Conservation (phyloP, 2,888 invertebrate species). For the Mythimna albipuncta region DNA sequence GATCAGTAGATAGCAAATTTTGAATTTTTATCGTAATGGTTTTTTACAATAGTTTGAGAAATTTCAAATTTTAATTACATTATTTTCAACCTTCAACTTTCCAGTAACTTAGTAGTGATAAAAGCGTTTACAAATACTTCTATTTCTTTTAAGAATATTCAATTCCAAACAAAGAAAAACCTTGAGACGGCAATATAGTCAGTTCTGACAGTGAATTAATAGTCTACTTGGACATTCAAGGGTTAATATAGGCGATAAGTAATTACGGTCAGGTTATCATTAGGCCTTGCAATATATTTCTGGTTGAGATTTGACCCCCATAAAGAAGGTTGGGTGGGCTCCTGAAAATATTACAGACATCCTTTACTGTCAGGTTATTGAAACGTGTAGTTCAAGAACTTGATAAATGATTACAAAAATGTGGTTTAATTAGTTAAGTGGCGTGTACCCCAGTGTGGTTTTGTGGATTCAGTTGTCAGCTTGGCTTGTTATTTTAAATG, state of each 20-base stretch:
- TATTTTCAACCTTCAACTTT: slow-evolving; percentile 1
- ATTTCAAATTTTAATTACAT: no score
- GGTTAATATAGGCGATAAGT: slow-evolving; percentile 73
- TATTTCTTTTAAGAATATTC: slow-evolving; percentile 15
- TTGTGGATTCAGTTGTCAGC: slow-evolving; percentile 18
- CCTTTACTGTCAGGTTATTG: slow-evolving; percentile 45
- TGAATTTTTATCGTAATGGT: neutral
- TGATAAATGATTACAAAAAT: slow-evolving; percentile 43
- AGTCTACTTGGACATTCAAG: slow-evolving; percentile 64
- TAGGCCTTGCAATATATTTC: slow-evolving; percentile 66
- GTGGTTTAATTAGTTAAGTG: slow-evolving; percentile 48
- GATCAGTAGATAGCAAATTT: neutral
- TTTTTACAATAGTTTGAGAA: no score
- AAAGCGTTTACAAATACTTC: slow-evolving; percentile 14
- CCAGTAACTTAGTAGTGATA: neutral
- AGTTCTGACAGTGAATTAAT: slow-evolving; percentile 58
- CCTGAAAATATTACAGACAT: slow-evolving; percentile 62
- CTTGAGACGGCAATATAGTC: slow-evolving; percentile 27
- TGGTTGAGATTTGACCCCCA: slow-evolving; percentile 69
- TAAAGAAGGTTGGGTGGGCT: slow-evolving; percentile 65
- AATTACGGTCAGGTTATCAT: slow-evolving; percentile 72
- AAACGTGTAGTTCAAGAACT: slow-evolving; percentile 6
- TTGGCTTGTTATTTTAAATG: slow-evolving; percentile 17
- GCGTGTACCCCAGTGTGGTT: slow-evolving; percentile 25
- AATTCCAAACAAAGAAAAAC: slow-evolving; percentile 41